These are phyloP conservation scores for Bombylius discolor DNA, from an alignment of 2,888 invertebrate species.

Conservation along the genomic window DNA sequence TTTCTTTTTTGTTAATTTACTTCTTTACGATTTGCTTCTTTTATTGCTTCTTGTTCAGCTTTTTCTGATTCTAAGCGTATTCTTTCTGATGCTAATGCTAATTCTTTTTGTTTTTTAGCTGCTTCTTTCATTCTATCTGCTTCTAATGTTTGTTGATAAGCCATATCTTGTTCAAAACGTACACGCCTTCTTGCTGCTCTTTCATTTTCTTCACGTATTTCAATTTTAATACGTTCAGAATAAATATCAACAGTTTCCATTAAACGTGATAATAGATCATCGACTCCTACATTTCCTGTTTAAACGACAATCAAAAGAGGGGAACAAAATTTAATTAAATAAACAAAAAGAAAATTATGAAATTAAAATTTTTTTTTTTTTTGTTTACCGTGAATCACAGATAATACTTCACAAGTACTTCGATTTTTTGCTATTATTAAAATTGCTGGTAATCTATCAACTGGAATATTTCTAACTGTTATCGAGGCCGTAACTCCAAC, in stretches of 20 bases:
- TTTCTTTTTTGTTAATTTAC: constrained; percentile 16
- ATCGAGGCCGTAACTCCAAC: constrained; percentile 73
- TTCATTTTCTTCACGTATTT: constrained; percentile 75
- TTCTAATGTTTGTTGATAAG: constrained; percentile 79
- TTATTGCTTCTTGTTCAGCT: constrained; percentile 53
- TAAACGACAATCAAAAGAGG: not conserved
- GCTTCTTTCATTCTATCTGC: constrained; percentile 71
- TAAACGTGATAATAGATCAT: constrained; percentile 73
- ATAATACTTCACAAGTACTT: constrained; percentile 79
- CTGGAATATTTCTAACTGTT: constrained; percentile 71
- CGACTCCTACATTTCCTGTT: constrained; percentile 66
- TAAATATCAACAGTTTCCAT: constrained; percentile 82
- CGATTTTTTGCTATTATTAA: constrained; percentile 80
- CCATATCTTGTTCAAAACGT: constrained; percentile 86
- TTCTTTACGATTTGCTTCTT: constrained; percentile 46
- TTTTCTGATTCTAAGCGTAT: constrained; percentile 63
- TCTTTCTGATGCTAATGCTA: constrained; percentile 49
- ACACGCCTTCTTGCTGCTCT: constrained; percentile 78
- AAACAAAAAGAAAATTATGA: not conserved
- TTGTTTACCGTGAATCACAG: constrained; percentile 68
- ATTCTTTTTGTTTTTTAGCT: constrained; percentile 61
- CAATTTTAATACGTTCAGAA: constrained; percentile 58
- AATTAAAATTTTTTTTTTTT: not conserved
- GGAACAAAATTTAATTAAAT: not conserved
- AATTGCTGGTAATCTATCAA: constrained; percentile 77